Conservation (phyloP, 2,797 vertebrate species). For the Urocyon cinereoargenteus region DNA sequence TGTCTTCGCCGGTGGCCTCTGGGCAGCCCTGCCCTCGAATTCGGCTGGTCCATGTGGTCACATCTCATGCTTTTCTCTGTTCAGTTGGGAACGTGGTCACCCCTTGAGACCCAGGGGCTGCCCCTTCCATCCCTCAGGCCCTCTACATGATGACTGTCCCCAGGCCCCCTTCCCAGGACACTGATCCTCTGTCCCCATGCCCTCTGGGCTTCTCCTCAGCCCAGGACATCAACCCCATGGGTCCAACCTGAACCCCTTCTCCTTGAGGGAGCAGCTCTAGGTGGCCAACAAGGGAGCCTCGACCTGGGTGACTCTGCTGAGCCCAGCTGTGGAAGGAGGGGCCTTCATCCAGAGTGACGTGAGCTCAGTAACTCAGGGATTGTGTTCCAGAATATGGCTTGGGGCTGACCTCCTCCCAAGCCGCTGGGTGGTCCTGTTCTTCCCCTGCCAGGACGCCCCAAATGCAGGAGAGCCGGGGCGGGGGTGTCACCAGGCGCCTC, state of each 20-base stretch:
- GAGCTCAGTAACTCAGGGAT: not conserved
- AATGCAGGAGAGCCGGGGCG: accelerated
- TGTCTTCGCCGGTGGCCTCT: not conserved
- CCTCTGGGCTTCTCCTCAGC: not conserved
- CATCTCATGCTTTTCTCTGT: not conserved
- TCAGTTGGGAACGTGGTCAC: not conserved
- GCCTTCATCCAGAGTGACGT: not conserved
- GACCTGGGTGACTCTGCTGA: not conserved
- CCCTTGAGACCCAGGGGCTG: not conserved
- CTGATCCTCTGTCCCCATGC: not conserved
- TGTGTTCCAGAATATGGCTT: not conserved
- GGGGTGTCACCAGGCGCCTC: not conserved
- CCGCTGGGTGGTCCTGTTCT: too few species aligned
- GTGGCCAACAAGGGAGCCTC: not conserved
- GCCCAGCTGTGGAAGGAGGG: not conserved
- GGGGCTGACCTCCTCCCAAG: not conserved
- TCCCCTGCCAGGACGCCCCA: not conserved
- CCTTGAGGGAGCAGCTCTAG: not conserved
- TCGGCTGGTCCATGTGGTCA: not conserved
- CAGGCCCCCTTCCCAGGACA: not conserved
- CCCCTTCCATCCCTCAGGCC: not conserved
- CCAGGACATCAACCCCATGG: not conserved
- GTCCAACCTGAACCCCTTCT: not conserved
- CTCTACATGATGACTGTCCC: too few species aligned
- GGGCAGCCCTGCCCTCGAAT: not conserved